A percentile compares a stretch with the other conserved stretches of the same genome.
Evolutionary conservation across 2,113 vertebrate genomes (phyloP).

Genomic region (Oreamnos americanus): DNA sequence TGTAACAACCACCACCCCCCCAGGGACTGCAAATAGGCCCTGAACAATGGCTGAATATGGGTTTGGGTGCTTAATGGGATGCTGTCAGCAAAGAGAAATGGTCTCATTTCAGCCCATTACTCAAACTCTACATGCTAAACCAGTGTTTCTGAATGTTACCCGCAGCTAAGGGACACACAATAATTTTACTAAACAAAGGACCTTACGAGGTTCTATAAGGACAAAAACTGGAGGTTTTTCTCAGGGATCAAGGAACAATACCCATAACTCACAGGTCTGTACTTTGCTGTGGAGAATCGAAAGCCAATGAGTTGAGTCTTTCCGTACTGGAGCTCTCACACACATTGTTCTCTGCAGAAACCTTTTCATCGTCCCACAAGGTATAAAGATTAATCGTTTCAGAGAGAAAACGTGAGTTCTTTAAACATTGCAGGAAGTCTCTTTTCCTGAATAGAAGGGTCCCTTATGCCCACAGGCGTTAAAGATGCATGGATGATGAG

Average conservation of each 20-base stretch:
- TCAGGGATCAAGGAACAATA: background rate
- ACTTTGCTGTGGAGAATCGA: background rate
- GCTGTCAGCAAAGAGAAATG: constrained; percentile 60
- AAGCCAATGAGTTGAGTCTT: background rate
- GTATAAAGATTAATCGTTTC: background rate
- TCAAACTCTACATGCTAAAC: constrained; percentile 52
- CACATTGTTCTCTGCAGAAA: background rate
- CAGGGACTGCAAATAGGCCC: constrained; percentile 40
- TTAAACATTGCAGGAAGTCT: background rate
- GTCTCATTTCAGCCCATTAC: constrained; percentile 61
- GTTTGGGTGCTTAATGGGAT: constrained; percentile 41
- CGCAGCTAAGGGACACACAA: background rate
- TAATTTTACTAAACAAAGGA: constrained; percentile 40
- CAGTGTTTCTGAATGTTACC: background rate
- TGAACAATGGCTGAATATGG: constrained; percentile 30
- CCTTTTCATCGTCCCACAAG: background rate
- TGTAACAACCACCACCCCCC: background rate
- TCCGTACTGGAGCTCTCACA: too few relatives aligned
- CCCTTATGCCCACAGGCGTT: background rate
- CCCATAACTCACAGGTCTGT: background rate
- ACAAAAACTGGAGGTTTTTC: background rate
- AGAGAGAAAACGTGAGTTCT: background rate
- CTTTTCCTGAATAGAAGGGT: background rate
- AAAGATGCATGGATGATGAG: background rate
- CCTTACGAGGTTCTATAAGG: background rate